Percentiles rank a stretch among this genome's conserved stretches.
Evolutionary conservation across 2,888 invertebrate species (phyloP).

Genomic region (Parnassius orleans): DNA sequence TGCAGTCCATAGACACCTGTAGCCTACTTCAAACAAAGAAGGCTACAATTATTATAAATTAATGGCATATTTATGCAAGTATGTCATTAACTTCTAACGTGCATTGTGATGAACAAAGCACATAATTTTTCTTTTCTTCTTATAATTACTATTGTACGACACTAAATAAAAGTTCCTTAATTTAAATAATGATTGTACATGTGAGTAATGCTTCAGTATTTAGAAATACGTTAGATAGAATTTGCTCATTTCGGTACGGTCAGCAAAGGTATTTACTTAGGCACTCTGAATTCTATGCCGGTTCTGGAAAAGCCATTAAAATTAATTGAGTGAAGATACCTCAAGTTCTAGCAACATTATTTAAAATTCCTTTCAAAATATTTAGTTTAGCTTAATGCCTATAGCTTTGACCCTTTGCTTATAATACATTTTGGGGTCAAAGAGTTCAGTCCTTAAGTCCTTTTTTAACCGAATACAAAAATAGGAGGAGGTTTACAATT

Average conservation of each 20-base stretch:
- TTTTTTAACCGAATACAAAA: too few species aligned
- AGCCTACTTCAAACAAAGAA: too few species aligned
- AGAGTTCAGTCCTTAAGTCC: not conserved
- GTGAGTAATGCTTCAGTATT: not conserved
- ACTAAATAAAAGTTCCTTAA: too few species aligned
- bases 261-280: conserved; percentile 25
- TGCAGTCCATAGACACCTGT: too few species aligned
- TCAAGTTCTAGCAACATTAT: conserved; percentile 16
- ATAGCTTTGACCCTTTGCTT: conserved; percentile 17
- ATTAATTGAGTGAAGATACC: conserved; percentile 25
- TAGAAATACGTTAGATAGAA: conserved; percentile 8
- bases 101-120: too few species aligned
- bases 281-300: conserved; percentile 18
- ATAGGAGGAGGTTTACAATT: too few species aligned
- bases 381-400: conserved; percentile 20
- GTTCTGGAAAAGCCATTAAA: conserved; percentile 21
- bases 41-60: too few species aligned
- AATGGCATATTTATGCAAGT: too few species aligned
- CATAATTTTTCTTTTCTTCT: too few species aligned
- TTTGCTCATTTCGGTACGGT: conserved; percentile 22
- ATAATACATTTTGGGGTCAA: conserved; percentile 6
- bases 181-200: too few species aligned
- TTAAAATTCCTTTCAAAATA: conserved; percentile 23
- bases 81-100: too few species aligned
- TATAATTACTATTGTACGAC: too few species aligned